Evolutionary conservation across 2,113 vertebrate species (phyloP).

Genomic region (crab-eating macaque (Macaca fascicularis)): T2T-MFA8v1.1 NC_088395.1:161263501-161264000

Average conservation of each 20-base stretch:
- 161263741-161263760: not conserved
- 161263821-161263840: not conserved
- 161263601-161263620: not conserved
- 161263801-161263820: not conserved
- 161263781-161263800: not conserved
- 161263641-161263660: not conserved
- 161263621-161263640: accelerated
- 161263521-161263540: not conserved
- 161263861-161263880: no score
- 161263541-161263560: not conserved
- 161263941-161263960: accelerated
- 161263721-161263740: accelerated
- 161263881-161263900: not conserved
- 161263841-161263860: accelerated
- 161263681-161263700: not conserved
- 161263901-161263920: not conserved
- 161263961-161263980: constrained; percentile 26
- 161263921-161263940: not conserved
- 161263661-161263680: accelerated
- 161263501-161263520: not conserved
- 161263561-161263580: not conserved
- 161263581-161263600: accelerated
- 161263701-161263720: not conserved
- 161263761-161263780: accelerated
- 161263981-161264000: constrained; percentile 54